These are phyloP conservation scores for Nasonia longicornis DNA, from an alignment of 1,140 invertebrate genomes.

Conservation along the genomic window DNA sequence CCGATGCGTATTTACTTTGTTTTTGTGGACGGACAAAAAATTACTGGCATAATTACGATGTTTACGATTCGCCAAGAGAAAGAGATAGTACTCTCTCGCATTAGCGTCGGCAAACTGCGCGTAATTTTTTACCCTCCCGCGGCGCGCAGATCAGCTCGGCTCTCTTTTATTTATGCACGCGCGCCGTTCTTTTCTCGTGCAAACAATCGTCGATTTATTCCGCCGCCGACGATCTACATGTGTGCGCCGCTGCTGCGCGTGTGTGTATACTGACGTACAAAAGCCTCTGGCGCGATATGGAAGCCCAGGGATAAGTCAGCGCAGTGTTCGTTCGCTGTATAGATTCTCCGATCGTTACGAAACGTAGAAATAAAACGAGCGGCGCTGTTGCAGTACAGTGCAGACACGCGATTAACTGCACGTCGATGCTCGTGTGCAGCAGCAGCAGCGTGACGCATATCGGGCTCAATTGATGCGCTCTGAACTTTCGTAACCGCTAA, in stretches of 20 bases:
- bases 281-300: neutral
- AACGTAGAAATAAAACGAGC: neutral
- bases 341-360: neutral
- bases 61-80: neutral
- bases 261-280: neutral
- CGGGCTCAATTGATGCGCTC: neutral
- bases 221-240: neutral
- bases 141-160: neutral
- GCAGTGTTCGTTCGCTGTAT: neutral
- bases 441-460: too few species aligned
- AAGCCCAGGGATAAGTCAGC: neutral
- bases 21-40: neutral
- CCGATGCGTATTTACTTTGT: neutral
- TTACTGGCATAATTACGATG: neutral
- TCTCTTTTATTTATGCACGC: neutral
- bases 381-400: neutral
- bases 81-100: neutral
- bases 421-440: neutral
- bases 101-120: neutral
- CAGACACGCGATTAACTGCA: neutral
- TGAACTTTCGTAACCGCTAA: neutral
- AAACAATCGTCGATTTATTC: slow-evolving; percentile 7
- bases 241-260: neutral
- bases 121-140: neutral
- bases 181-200: neutral